Evolutionary conservation across 2,797 vertebrate species (phyloP).

Genomic region (Pempheris klunzingeri): DNA sequence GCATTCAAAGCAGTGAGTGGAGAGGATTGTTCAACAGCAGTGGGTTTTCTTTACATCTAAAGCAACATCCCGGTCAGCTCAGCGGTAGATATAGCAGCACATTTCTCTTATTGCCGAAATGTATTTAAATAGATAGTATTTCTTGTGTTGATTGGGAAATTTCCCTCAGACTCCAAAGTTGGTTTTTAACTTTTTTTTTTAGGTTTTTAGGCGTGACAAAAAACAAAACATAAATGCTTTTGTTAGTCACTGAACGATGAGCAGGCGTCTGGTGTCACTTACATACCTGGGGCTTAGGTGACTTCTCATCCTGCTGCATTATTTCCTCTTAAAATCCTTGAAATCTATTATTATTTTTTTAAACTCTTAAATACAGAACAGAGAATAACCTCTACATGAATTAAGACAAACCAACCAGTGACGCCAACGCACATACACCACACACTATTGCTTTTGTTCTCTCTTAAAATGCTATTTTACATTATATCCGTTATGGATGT

Average conservation of each 20-base stretch:
- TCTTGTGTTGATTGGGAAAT: neutral
- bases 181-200: too few relatives aligned
- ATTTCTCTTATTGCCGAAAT: neutral
- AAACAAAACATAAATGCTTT: neutral
- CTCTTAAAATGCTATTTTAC: neutral
- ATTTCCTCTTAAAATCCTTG: neutral
- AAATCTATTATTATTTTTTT: neutral
- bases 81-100: too few relatives aligned
- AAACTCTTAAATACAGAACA: neutral
- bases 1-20: slow-evolving; percentile 41
- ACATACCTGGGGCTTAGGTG: slow-evolving; percentile 14
- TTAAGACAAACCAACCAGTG: neutral
- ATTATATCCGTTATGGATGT: neutral
- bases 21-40: slow-evolving; percentile 2
- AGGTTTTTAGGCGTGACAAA: neutral
- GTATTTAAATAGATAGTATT: neutral
- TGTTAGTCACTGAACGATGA: slow-evolving; percentile 20
- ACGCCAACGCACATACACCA: neutral
- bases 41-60: neutral
- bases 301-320: neutral
- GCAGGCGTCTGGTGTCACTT: slow-evolving; percentile 16
- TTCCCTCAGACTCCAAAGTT: neutral
- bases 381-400: neutral
- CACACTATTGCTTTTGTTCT: neutral
- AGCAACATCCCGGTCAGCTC: slow-evolving; percentile 14